A percentile compares a stretch with the other conserved stretches of the same genome.
Conservation (phyloP, 2,888 invertebrate genomes). For the Smittia sp. region DNA sequence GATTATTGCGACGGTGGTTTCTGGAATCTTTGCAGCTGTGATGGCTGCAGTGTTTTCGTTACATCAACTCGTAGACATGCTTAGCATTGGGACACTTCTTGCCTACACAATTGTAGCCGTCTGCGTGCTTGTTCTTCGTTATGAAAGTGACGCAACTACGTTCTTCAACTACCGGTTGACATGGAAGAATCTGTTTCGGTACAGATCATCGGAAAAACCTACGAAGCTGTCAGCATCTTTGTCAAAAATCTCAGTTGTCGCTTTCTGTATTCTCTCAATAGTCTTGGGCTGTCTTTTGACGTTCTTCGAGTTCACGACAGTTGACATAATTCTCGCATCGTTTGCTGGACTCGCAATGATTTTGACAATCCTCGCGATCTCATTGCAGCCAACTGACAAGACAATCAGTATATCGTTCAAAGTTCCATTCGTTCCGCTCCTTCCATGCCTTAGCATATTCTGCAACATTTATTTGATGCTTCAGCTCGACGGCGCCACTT, state of each 20-base stretch:
- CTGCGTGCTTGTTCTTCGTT: constrained; percentile 81
- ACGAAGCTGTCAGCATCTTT: constrained; percentile 54
- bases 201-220: constrained; percentile 45
- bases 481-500: not conserved
- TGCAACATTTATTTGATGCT: constrained; percentile 17
- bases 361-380: not conserved
- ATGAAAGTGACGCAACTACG: constrained; percentile 47
- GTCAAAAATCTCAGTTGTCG: constrained; percentile 47
- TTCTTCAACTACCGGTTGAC: constrained; percentile 49
- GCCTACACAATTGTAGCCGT: constrained; percentile 92
- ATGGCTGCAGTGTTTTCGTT: constrained; percentile 79
- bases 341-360: not conserved
- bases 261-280: not conserved
- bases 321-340: not conserved
- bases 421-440: constrained; percentile 1
- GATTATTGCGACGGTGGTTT: constrained; percentile 69
- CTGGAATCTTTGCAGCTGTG: constrained; percentile 66
- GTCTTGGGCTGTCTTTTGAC: not conserved
- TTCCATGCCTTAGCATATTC: not conserved
- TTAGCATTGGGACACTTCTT: constrained; percentile 88
- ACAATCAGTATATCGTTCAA: not conserved
- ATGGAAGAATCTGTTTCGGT: not conserved
- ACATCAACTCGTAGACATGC: constrained; percentile 90
- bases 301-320: not conserved
- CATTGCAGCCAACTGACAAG: not conserved